Evolutionary conservation across 2,888 invertebrate species (phyloP), one percentile per base, ranked within the genome.

Genomic region (Tortrix viridana): DNA sequence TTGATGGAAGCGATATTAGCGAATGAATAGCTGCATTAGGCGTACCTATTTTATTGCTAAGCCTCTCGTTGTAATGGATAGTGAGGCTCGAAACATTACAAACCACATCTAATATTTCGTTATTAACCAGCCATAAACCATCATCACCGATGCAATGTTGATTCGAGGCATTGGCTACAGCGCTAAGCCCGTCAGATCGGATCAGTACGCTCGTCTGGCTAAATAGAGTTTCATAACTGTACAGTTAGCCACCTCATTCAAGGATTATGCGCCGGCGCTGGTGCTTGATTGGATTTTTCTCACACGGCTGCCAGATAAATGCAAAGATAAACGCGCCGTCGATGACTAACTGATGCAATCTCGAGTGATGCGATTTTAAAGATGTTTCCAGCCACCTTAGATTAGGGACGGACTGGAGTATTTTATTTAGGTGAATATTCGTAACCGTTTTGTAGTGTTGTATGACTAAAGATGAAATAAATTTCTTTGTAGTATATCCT

Each of bases 241-340:
- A 71, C 72, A 69, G 73, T 83, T 82, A 85, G 80, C 81, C 80
- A 81, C 75, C 75, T 73, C 72, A 80, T 79, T 82, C 79, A 81
- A 80, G 80, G 83, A 81, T 84, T 82, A 85, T 74, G 71, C 72
- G 68, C 70, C 60, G 67, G 69, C 32, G 12, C 68, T 65, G 65
- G 69, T 69, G 68, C 65, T 67, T 71, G 69, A 70, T 74, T 73
- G 73, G 71, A 67, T 78, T 82, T 80, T 80, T 85, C 80, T 84
- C 82, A 82, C 80, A 81, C 78, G 69, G 69, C 74, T 74, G 74
- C 71, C 74, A 79, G 80, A 84, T 82, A 82, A 81, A 81, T 81
- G 74, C 74, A 69, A 69, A 74, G 77, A 79, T 79, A 78, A 74
- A 52, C 60, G 65, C 68, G 69, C 65, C 66, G 52, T 49, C 65